Base-by-base conservation (phyloP, 2,113 vertebrate species). In the Phrynosoma blainvillii region DNA sequence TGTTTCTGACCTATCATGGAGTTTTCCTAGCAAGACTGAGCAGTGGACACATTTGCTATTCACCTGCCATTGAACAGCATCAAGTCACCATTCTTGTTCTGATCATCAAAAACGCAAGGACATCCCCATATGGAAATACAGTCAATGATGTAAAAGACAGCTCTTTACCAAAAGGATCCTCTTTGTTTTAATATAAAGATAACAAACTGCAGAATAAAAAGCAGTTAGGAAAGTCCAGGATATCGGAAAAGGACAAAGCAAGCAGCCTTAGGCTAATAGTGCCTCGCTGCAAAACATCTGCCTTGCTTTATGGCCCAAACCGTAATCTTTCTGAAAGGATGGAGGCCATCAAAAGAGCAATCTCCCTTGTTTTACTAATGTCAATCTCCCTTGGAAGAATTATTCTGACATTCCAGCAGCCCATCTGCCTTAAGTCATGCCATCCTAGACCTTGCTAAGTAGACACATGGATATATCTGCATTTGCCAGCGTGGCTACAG, bases 161-260 rank as follows among this genome's bases (percentile, higher is more conserved):
- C 78, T 1, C 11, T 21, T 0, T 75, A 91, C 86, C 84, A 89
- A 84, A 90, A n/a, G 0, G 0, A 23, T 90, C 93, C 40, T 20
- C 32, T 82, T 75, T 62, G 25, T 82, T 79, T 56, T 79, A 86
- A 88, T 88, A 87, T 75, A 59, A 95, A 94, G 93, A 85, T 36
- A 84, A 84, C 70, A 65, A 91, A 80, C 87, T 92, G 89, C 91
- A 88, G 91, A 95, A 92, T 93, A 84, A 88, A 82, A 6, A 94
- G 54, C 91, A 62, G 80, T 71, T 0, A 13, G 56, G 66, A 68
- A 18, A 91, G 87, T 84, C 90, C 47, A 88, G n/a, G 79, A 77
- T 30, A 68, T 77, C n/a, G 79, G 56, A 25, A 65, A n/a, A 20
- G 83, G 70, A 77, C 23, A 25, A 78, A 6, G 21, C 36, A 27